A percentile compares a stretch with the other conserved stretches of the same genome.
Evolutionary conservation across 2,888 invertebrate species (phyloP).

Genomic region (Lamellibrachia columna): DNA sequence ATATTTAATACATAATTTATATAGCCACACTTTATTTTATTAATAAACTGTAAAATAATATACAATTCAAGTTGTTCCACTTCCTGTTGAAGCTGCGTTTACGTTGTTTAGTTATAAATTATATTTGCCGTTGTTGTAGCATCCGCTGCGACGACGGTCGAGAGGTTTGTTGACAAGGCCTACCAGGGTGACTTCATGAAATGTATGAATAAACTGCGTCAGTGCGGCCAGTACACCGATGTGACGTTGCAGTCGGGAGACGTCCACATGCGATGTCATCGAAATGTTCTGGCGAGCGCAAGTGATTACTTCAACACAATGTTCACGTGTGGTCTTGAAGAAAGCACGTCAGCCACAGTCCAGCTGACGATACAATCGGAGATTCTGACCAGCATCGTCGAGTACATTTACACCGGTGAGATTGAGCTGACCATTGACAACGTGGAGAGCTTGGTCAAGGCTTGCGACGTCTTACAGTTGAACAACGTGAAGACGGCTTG

Average conservation of each 20-base stretch:
- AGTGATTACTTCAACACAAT: conserved; percentile 36
- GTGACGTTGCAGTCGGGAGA: conserved; percentile 30
- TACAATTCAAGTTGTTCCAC: too few species aligned
- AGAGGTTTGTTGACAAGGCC: not conserved
- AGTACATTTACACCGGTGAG: conserved; percentile 37
- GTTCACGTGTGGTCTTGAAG: conserved; percentile 36
- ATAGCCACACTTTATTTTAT: too few species aligned
- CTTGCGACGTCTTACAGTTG: conserved; percentile 37
- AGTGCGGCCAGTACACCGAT: conserved; percentile 27
- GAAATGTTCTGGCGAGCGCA: conserved; percentile 33
- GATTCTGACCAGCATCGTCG: conserved; percentile 31
- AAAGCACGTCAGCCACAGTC: conserved; percentile 27
- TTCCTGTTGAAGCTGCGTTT: too few species aligned
- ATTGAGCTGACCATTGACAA: conserved; percentile 35
- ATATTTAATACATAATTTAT: too few species aligned
- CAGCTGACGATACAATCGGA: conserved; percentile 27
- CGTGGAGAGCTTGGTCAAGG: conserved; percentile 38
- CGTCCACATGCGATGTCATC: conserved; percentile 31
- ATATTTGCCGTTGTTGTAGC: not conserved
- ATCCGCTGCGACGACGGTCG: not conserved
- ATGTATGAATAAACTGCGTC: conserved; percentile 22
- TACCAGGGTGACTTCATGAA: conserved; percentile 16
- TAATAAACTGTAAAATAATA: too few species aligned
- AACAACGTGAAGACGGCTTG: conserved; percentile 33
- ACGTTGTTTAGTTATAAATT: too few species aligned